Conservation (phyloP, 2,797 vertebrate genomes). For the Lophura swinhoii region DNA sequence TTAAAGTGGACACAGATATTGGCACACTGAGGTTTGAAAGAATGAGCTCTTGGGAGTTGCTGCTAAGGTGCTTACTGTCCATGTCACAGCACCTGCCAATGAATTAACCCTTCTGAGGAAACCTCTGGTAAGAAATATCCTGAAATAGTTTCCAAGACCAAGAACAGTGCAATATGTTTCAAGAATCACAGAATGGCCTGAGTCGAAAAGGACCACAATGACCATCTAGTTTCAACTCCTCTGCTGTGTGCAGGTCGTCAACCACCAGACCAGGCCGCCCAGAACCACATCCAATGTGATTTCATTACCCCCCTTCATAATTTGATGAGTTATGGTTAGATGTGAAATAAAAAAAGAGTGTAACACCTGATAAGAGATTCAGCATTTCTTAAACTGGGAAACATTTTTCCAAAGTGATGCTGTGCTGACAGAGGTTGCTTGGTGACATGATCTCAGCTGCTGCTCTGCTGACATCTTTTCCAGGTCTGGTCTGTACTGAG, state of each 20-base stretch:
- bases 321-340: neutral
- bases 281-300: no score
- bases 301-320: neutral
- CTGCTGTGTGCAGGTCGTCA: no score
- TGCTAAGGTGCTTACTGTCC: neutral
- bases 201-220: no score
- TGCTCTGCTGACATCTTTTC: neutral
- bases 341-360: neutral
- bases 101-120: neutral
- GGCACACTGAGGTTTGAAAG: neutral
- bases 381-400: neutral
- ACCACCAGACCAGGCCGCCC: no score
- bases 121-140: neutral
- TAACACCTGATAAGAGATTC: neutral
- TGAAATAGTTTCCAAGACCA: neutral
- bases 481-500: neutral
- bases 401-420: neutral
- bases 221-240: no score
- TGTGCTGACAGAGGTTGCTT: neutral
- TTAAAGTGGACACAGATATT: neutral
- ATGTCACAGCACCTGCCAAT: neutral
- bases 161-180: neutral
- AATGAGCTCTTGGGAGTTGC: neutral
- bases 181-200: no score
- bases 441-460: neutral